These are phyloP conservation scores for Lasioglossum morio DNA, from an alignment of 2,888 invertebrate species.

Conservation along the genomic window DNA sequence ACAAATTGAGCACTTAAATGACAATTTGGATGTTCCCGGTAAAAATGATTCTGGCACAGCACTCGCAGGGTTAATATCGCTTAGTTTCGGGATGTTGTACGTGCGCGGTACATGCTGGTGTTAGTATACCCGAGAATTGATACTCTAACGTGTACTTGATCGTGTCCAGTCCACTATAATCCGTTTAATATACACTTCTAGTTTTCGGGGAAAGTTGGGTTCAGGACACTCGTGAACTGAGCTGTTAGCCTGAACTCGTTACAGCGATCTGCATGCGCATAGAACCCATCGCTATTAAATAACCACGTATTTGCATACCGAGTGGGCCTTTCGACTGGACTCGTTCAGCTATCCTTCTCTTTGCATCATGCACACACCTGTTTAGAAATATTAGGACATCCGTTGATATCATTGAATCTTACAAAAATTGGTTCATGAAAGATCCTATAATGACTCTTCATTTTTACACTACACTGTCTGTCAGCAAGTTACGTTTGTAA, in stretches of 20 bases:
- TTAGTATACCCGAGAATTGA: not conserved
- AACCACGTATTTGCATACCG: constrained; percentile 53
- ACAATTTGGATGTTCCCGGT: too few relatives aligned
- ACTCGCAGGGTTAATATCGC: not conserved
- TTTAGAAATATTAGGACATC: not conserved
- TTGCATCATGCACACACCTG: not conserved
- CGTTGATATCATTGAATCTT: not conserved
- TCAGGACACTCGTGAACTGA: not conserved
- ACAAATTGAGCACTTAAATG: too few relatives aligned
- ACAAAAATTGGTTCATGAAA: not conserved
- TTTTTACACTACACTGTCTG: too few relatives aligned
- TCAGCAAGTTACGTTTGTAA: too few relatives aligned
- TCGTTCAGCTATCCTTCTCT: not conserved
- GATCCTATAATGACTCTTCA: too few relatives aligned
- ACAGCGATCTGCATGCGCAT: constrained; percentile 37
- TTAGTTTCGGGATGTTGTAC: not conserved
- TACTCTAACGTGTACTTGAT: not conserved
- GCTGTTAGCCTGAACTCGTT: constrained; percentile 24
- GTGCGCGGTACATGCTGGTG: not conserved
- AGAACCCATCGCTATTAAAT: constrained; percentile 49
- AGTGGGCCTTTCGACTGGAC: not conserved
- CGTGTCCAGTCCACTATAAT: not conserved
- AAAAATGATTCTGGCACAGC: too few relatives aligned
- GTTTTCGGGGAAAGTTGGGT: constrained; percentile 1
- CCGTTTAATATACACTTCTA: constrained; percentile 1